Base-by-base conservation (phyloP, 2,888 invertebrate genomes). In the Dendrolimus pini region DNA sequence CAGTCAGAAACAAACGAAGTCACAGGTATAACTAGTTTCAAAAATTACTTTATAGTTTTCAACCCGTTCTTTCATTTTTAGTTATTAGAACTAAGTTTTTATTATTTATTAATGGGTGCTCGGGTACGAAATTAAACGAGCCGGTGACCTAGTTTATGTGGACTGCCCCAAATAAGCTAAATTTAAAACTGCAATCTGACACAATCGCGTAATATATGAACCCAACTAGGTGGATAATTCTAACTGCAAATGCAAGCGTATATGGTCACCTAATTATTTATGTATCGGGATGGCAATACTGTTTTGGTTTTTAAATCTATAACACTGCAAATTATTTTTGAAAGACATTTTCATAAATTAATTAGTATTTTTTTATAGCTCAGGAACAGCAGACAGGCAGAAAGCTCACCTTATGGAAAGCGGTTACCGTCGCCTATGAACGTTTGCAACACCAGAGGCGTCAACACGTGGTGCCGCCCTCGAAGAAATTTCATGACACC, bases 121-220 rank as follows among this genome's bases (percentile, higher is more conserved):
- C 55, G 57, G 10, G 12, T 12, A 47, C 30, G 47, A 47, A 58
- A 54, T 54, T 59, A 61, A 65, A 66, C 63, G 60, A 61, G 66
- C 57, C 41, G 57, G 61, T 65, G 70, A 58, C 69, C 70, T 61
- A 69, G 64, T 69, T 74, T 62, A 60, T 68, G 61, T 62, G 66
- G 67, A 65, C 68, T 59, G 65, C 55, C 60, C 65, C 60, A 62
- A 72, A 74, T 71, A 66, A 59, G 60, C 61, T 65, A 63, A 67
- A 72, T 74, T 66, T 69, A 65, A 65, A 62, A 61, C 64, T 63
- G 58, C 62, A 66, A 66, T 66, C 61, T 58, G 54, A 61, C 58
- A 55, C 59, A 14, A 41, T 55, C 58, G 61, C 61, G 47, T 54
- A 55, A 54, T 56, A 54, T 61, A 59, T 58, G 62, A 53, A 42